These are phyloP conservation scores for Epinotia ramella DNA, from an alignment of 2,888 invertebrate genomes.

Conservation along the genomic window DNA sequence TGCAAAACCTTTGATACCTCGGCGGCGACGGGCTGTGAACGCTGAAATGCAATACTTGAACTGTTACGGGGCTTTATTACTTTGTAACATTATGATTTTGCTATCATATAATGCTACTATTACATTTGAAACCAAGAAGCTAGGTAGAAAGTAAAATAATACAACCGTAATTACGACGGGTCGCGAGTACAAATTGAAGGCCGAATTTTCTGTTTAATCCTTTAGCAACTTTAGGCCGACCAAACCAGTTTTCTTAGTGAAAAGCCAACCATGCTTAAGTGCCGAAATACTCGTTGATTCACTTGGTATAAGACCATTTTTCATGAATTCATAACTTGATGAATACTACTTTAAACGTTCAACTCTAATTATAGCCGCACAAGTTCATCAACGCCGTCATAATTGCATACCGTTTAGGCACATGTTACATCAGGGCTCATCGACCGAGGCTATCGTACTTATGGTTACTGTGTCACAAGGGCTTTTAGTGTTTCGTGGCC, in stretches of 20 bases:
- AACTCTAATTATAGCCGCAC: too few species aligned
- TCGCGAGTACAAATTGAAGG: background rate
- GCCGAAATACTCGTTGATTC: too few species aligned
- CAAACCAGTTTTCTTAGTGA: too few species aligned
- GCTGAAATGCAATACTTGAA: conserved; percentile 37
- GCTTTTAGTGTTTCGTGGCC: background rate
- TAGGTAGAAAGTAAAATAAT: too few species aligned
- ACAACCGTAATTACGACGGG: background rate
- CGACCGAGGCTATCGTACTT: conserved; percentile 21
- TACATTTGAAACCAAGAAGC: background rate
- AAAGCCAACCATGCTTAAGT: too few species aligned
- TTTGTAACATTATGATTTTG: conserved; percentile 20
- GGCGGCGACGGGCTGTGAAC: conserved; percentile 30
- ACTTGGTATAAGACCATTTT: too few species aligned
- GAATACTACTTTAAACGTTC: too few species aligned
- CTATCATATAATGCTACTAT: conserved; percentile 8
- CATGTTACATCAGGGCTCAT: conserved; percentile 46
- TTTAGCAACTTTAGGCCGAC: too few species aligned
- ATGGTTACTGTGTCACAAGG: conserved; percentile 26
- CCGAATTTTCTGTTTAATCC: too few species aligned
- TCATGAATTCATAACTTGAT: too few species aligned
- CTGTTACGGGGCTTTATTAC: conserved; percentile 32
- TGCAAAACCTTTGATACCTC: conserved; percentile 45
- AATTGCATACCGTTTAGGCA: conserved; percentile 41
- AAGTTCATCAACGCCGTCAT: conserved; percentile 16